Percentiles rank a stretch among this genome's conserved stretches.
These are phyloP conservation scores for Pseudopleuronectes americanus DNA, from an alignment of 2,797 vertebrate species.

Conservation along the genomic window DNA sequence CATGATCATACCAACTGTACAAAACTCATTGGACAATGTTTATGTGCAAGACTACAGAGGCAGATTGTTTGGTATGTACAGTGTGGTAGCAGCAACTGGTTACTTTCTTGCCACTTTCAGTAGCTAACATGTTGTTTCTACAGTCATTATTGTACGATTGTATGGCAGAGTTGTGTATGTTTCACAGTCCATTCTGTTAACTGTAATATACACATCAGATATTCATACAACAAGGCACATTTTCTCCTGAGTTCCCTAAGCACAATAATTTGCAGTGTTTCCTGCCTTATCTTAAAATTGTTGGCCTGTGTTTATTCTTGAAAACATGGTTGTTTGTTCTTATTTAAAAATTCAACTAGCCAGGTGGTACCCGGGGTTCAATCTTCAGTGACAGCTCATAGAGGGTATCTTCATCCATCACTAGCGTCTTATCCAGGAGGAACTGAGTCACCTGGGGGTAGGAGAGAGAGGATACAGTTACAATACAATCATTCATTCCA, in stretches of 20 bases:
- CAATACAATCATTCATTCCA: background rate
- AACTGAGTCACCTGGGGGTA: constrained; percentile 93
- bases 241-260: constrained; percentile 73
- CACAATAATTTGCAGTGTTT: constrained; percentile 9
- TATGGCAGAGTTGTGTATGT: constrained; percentile 31
- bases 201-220: constrained; percentile 33
- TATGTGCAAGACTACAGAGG: constrained; percentile 28
- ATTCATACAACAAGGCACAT: constrained; percentile 76
- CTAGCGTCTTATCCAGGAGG: constrained; percentile 92
- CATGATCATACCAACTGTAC: background rate
- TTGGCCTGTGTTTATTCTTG: background rate
- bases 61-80: constrained; percentile 39
- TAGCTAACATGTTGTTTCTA: constrained; percentile 1
- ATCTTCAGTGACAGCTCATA: constrained; percentile 95
- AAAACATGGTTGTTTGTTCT: background rate
- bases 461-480: background rate
- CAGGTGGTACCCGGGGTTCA: constrained; percentile 90
- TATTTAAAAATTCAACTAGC: constrained; percentile 32
- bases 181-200: constrained; percentile 2
- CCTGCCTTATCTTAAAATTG: constrained; percentile 15
- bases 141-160: constrained; percentile 13
- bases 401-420: constrained; percentile 96
- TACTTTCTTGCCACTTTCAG: background rate
- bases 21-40: background rate
- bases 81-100: constrained; percentile 43